phyloP scores from a whole-genome alignment of 2,113 vertebrate genomes.

The Neolamprologus falcicula region DNA sequence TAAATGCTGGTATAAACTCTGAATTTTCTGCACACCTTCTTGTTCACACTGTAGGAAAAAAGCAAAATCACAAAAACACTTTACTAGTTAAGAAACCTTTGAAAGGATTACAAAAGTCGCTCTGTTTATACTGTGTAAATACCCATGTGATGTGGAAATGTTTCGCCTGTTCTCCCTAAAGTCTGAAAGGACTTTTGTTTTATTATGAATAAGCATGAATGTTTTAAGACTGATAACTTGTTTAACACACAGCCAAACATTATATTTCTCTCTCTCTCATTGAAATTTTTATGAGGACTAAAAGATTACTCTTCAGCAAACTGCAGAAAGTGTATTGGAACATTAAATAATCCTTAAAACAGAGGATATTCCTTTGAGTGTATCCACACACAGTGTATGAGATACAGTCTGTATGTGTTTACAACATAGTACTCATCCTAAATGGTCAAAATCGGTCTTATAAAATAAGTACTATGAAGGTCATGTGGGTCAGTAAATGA shows the following conservation, averaged over 20 bases:
- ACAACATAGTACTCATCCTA: not conserved
- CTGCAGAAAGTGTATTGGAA: constrained; percentile 15
- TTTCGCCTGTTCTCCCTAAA: not conserved
- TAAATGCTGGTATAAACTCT: not conserved
- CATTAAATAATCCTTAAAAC: constrained; percentile 8
- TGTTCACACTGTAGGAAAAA: not conserved
- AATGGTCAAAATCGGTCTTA: not conserved
- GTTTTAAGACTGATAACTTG: constrained; percentile 43
- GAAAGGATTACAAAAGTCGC: constrained; percentile 18
- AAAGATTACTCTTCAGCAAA: constrained; percentile 7
- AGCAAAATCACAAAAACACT: not conserved
- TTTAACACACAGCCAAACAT: constrained; percentile 38
- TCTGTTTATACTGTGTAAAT: constrained; percentile 27
- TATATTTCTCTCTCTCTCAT: not conserved
- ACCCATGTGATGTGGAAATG: constrained; percentile 31
- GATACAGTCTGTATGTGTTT: fast-evolving
- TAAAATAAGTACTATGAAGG: not conserved
- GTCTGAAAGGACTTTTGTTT: not conserved
- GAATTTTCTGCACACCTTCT: not conserved
- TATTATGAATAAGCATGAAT: constrained; percentile 54
- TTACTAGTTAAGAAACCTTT: not conserved
- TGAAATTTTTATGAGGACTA: constrained; percentile 3
- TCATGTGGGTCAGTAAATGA: not conserved
- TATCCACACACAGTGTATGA: not conserved
- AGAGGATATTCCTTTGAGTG: not conserved